phyloP scores from a whole-genome alignment of 92 coral and sea anemone species.

The Heliopora coerulea region DNA sequence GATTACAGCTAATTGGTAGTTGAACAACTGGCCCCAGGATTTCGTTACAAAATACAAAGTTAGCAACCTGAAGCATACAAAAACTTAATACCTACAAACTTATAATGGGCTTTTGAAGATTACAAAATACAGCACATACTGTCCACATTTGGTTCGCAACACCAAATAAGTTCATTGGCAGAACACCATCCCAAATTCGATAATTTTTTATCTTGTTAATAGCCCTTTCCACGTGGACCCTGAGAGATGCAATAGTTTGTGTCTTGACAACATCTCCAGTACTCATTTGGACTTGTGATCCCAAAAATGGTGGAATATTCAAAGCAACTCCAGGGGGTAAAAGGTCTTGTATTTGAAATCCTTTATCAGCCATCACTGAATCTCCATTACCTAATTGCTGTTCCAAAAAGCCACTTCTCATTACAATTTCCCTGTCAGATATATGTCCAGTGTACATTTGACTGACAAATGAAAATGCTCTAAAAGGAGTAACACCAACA shows the following conservation, averaged over 20 bases:
- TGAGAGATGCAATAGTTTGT: slow-evolving; percentile 49
- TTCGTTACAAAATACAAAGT: no score
- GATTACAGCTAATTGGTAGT: no score
- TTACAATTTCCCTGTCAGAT: slow-evolving; percentile 53
- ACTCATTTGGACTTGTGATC: slow-evolving; percentile 35
- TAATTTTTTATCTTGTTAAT: slow-evolving; percentile 55
- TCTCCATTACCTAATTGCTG: slow-evolving; percentile 31
- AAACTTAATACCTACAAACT: no score
- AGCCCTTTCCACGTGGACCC: slow-evolving; percentile 60
- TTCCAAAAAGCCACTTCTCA: slow-evolving; percentile 49
- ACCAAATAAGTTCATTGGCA: slow-evolving; percentile 55
- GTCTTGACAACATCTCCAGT: slow-evolving; percentile 40
- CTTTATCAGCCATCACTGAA: slow-evolving; percentile 50
- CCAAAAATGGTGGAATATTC: slow-evolving; percentile 54
- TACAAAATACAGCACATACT: slow-evolving; percentile 44
- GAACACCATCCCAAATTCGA: slow-evolving; percentile 36
- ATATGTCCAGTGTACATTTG: slow-evolving; percentile 51
- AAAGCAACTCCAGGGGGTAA: slow-evolving; percentile 23
- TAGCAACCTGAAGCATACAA: no score
- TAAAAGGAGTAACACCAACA: slow-evolving; percentile 51
- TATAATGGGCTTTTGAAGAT: no score
- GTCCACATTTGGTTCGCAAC: slow-evolving; percentile 61
- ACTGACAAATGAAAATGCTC: slow-evolving; percentile 36
- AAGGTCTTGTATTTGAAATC: slow-evolving; percentile 49
- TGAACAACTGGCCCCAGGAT: no score